Percentiles rank a stretch among this genome's conserved stretches.
These are phyloP conservation scores for Nasua narica DNA, from an alignment of 2,797 vertebrate species.

Conservation along the genomic window DNA sequence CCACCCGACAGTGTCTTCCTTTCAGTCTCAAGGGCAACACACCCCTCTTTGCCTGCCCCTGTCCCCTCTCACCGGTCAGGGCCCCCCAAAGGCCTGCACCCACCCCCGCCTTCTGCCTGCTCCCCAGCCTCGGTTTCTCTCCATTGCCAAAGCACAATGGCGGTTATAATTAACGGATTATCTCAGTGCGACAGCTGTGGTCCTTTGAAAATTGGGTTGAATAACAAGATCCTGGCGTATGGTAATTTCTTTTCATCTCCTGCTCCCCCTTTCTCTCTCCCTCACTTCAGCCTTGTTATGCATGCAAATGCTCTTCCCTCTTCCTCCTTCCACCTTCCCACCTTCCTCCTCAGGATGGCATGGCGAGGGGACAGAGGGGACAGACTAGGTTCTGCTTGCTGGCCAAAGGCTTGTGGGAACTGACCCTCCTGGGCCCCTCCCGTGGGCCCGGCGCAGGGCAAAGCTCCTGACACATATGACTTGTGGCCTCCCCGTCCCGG, in stretches of 20 bases:
- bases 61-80: background rate
- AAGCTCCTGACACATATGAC: background rate
- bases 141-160: constrained; percentile 86
- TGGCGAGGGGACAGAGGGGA: constrained; percentile 17
- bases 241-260: constrained; percentile 85
- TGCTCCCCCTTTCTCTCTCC: constrained; percentile 68
- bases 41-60: background rate
- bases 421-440: background rate
- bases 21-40: background rate
- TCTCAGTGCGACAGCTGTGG: constrained; percentile 89
- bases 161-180: constrained; percentile 90
- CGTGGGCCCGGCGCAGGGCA: background rate
- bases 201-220: constrained; percentile 89
- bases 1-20: background rate
- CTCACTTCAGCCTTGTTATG: constrained; percentile 36
- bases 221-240: constrained; percentile 86
- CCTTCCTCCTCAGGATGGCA: constrained; percentile 1
- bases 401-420: background rate
- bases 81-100: background rate
- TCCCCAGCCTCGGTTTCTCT: constrained; percentile 76
- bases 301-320: constrained; percentile 54
- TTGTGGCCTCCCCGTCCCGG: background rate
- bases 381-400: background rate
- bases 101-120: constrained; percentile 23
- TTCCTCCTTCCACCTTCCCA: constrained; percentile 23